Evolutionary conservation across 2,888 invertebrate genomes (phyloP).

Genomic region (Lutraria lutraria): DNA sequence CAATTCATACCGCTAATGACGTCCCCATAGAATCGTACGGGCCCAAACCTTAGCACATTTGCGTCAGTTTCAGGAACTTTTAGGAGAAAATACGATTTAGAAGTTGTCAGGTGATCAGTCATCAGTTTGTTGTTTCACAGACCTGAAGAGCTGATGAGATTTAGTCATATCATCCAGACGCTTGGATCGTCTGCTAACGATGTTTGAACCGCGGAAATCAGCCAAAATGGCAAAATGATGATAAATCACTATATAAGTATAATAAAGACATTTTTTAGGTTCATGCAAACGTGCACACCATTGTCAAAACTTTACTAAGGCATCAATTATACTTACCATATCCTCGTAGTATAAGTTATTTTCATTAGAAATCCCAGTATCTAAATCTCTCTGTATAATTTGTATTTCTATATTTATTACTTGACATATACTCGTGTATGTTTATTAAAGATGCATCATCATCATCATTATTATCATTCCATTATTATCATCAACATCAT

Average conservation of each 20-base stretch:
- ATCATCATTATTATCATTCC: background rate
- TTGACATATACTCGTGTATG: too few relatives aligned
- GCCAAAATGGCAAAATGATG: background rate
- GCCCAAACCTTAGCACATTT: conserved; percentile 55
- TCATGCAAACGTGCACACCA: too few relatives aligned
- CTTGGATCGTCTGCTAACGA: background rate
- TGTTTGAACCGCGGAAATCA: background rate
- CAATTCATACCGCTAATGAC: conserved; percentile 60
- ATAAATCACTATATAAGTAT: background rate
- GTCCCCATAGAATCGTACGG: conserved; percentile 54
- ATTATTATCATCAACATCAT: background rate
- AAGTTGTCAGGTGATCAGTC: conserved; percentile 34
- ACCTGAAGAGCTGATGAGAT: background rate
- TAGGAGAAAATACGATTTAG: conserved; percentile 55
- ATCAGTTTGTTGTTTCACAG: background rate
- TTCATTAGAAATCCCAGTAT: too few relatives aligned
- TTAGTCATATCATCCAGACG: background rate
- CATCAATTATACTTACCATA: too few relatives aligned
- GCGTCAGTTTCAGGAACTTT: conserved; percentile 56
- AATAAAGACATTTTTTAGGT: too few relatives aligned
- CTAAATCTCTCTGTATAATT: too few relatives aligned
- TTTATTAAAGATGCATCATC: background rate
- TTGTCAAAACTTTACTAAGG: too few relatives aligned
- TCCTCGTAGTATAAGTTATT: too few relatives aligned
- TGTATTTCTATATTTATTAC: too few relatives aligned